Conservation (phyloP, 2,888 invertebrate species). For the Leistus spinibarbis region DNA sequence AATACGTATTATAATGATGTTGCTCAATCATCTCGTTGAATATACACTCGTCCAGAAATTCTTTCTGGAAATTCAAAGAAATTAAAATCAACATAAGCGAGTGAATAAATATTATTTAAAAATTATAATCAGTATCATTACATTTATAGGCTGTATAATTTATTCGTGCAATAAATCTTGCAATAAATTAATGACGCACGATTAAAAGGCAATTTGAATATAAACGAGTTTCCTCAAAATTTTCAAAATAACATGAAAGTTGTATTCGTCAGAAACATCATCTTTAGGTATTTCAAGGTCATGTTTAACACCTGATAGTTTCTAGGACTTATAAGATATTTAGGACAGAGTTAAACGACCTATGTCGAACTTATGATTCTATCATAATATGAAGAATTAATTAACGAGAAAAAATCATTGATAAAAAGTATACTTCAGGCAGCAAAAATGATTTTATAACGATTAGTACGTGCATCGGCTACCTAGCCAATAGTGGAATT, state of each 20-base stretch:
- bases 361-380: neutral
- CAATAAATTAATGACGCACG: neutral
- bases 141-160: neutral
- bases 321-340: neutral
- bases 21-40: constrained; percentile 86
- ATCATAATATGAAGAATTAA: neutral
- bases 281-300: neutral
- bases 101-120: neutral
- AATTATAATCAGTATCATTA: neutral
- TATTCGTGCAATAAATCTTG: neutral
- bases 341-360: neutral
- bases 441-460: neutral
- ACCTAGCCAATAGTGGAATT: no score
- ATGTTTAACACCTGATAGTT: neutral
- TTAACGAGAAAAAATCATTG: neutral
- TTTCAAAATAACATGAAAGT: neutral
- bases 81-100: neutral
- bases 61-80: constrained; percentile 74
- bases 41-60: constrained; percentile 80
- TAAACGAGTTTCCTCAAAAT: neutral
- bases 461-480: neutral
- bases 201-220: neutral
- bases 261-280: neutral
- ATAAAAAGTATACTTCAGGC: neutral
- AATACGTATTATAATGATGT: constrained; percentile 86